These are phyloP conservation scores for Koerneria pararmatus DNA, from an alignment of 2,888 invertebrate species.

Conservation along the genomic window DNA sequence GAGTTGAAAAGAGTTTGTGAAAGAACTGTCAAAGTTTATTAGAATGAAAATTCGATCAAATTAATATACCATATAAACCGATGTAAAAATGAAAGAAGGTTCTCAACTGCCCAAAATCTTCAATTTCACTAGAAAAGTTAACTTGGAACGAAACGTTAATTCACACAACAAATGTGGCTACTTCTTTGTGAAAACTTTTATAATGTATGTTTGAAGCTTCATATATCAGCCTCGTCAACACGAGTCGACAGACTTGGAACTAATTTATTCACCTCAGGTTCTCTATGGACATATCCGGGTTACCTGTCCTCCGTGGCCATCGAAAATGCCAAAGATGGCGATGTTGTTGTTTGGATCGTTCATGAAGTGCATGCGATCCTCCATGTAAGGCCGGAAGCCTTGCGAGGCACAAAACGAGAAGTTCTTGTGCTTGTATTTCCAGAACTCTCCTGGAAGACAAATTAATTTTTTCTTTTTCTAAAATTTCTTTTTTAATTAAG, in stretches of 20 bases:
- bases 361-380: conserved; percentile 45
- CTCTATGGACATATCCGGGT: background rate
- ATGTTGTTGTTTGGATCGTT: conserved; percentile 39
- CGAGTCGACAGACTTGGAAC: too few relatives aligned
- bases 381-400: conserved; percentile 41
- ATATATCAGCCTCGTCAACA: too few relatives aligned
- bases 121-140: too few relatives aligned
- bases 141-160: too few relatives aligned
- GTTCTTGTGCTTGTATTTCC: conserved; percentile 34
- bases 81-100: too few relatives aligned
- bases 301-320: conserved; percentile 52
- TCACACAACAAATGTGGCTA: too few relatives aligned
- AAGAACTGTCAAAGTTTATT: background rate
- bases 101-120: too few relatives aligned
- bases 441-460: conserved; percentile 22
- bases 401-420: conserved; percentile 40
- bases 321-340: conserved; percentile 47
- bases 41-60: background rate
- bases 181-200: too few relatives aligned
- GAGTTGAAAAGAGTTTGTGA: background rate
- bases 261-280: background rate
- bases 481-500: background rate
- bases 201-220: too few relatives aligned
- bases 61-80: too few relatives aligned
- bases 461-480: background rate